These are phyloP conservation scores for Nymphalis urticae DNA, from an alignment of 2,888 invertebrate genomes.

Conservation along the genomic window DNA sequence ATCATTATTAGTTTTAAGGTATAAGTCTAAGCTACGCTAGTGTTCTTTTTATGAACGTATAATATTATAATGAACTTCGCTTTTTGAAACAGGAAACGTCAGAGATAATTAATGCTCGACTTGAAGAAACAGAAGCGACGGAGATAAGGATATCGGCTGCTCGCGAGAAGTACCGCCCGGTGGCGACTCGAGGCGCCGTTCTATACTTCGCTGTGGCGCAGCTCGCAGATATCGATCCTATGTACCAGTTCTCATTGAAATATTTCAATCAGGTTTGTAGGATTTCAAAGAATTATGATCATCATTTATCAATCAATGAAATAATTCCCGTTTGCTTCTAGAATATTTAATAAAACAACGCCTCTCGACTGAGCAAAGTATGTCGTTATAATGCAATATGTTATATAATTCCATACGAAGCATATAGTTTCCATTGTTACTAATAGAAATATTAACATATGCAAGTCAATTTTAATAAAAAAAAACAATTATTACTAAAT, in stretches of 20 bases:
- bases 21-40: too few species aligned
- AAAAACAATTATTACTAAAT: neutral
- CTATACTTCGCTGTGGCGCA: conserved; percentile 95
- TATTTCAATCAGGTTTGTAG: conserved; percentile 85
- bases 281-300: neutral
- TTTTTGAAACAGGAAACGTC: conserved; percentile 87
- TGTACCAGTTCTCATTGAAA: conserved; percentile 97
- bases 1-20: too few species aligned
- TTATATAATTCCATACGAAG: too few species aligned
- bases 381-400: too few species aligned
- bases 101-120: conserved; percentile 92
- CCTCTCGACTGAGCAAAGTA: too few species aligned
- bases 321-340: too few species aligned
- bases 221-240: conserved; percentile 94
- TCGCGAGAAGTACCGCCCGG: conserved; percentile 91
- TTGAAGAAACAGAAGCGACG: conserved; percentile 92
- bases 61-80: neutral
- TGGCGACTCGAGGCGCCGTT: conserved; percentile 93
- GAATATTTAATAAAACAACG: too few species aligned
- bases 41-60: neutral
- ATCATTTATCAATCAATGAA: too few species aligned
- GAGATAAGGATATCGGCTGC: conserved; percentile 92
- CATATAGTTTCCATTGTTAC: too few species aligned
- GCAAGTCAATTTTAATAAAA: too few species aligned
- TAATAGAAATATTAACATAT: too few species aligned